These are phyloP conservation scores for Panorpa germanica DNA, from an alignment of 2,888 invertebrate genomes.

Conservation along the genomic window DNA sequence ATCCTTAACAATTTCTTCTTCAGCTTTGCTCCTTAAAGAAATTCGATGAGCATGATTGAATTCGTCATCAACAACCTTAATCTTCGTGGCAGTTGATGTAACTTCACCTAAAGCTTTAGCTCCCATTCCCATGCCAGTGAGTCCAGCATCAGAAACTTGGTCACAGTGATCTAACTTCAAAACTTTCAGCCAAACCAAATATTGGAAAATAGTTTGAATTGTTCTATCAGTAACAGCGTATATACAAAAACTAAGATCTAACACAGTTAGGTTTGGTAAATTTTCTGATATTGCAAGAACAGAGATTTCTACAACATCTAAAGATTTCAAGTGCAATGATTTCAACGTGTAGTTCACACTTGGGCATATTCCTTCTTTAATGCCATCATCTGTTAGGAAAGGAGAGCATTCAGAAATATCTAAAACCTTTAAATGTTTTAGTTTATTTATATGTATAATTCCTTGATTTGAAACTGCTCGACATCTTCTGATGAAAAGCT, in stretches of 20 bases:
- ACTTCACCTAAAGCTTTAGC: constrained; percentile 15
- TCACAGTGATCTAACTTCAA: constrained; percentile 47
- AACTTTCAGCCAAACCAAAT: constrained; percentile 34
- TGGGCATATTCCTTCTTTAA: constrained; percentile 37
- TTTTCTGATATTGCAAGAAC: constrained; percentile 37
- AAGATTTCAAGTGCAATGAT: constrained; percentile 34
- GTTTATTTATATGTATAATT: constrained; percentile 29
- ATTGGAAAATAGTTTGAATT: constrained; percentile 44
- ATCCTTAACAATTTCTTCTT: constrained; percentile 47
- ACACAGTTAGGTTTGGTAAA: constrained; percentile 31
- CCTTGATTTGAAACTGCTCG: constrained; percentile 42
- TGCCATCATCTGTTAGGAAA: constrained; percentile 37
- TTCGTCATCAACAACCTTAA: constrained; percentile 12
- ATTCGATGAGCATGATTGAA: constrained; percentile 21
- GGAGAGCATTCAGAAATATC: constrained; percentile 50
- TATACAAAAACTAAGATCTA: constrained; percentile 49
- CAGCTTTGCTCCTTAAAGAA: constrained; percentile 42
- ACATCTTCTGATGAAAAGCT: constrained; percentile 42
- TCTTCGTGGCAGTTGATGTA: constrained; percentile 12
- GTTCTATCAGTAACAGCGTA: constrained; percentile 50
- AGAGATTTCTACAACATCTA: constrained; percentile 40
- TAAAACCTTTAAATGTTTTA: constrained; percentile 33
- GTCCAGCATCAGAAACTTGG: constrained; percentile 46
- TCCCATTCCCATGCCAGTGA: constrained; percentile 42
- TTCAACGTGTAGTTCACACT: constrained; percentile 27